Evolutionary conservation across 2,888 invertebrate genomes (phyloP).

Genomic region (Uropetala carovei): DNA sequence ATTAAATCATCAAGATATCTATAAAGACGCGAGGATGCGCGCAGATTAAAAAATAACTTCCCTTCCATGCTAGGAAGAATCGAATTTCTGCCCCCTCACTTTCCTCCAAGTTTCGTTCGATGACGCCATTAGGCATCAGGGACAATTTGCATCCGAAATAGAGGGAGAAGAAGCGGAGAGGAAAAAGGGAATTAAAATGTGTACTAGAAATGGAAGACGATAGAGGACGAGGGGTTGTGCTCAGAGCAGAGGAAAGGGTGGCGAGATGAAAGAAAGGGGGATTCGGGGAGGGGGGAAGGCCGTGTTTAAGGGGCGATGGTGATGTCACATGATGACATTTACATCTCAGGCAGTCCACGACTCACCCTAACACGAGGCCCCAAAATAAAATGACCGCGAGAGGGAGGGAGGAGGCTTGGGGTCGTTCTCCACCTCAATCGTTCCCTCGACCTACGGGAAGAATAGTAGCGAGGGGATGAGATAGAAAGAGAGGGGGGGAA

Average conservation of each 20-base stretch:
- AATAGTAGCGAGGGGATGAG: no score
- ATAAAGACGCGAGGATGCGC: no score
- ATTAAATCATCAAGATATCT: no score
- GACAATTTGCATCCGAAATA: slow-evolving; percentile 25
- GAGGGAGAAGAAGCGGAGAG: not conserved
- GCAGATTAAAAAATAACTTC: not conserved
- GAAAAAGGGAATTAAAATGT: not conserved
- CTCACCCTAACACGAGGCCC: slow-evolving; percentile 26
- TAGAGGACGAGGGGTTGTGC: not conserved
- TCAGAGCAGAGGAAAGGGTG: not conserved
- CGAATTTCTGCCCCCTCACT: not conserved
- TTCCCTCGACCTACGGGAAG: not conserved
- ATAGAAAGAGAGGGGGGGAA: not conserved
- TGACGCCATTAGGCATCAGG: not conserved
- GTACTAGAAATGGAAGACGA: not conserved
- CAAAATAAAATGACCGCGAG: slow-evolving; percentile 45
- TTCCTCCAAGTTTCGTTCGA: slow-evolving; percentile 13
- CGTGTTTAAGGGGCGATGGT: slow-evolving; percentile 45
- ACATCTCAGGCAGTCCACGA: slow-evolving; percentile 49
- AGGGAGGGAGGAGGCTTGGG: not conserved
- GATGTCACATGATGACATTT: slow-evolving; percentile 61
- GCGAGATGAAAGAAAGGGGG: not conserved
- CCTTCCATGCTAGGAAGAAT: not conserved
- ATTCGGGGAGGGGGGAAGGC: slow-evolving; percentile 30
- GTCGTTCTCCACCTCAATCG: not conserved